Percentiles rank a stretch among this genome's conserved stretches.
phyloP scores from a whole-genome alignment of 2,888 invertebrate species.

The Cantharis rufa region DNA sequence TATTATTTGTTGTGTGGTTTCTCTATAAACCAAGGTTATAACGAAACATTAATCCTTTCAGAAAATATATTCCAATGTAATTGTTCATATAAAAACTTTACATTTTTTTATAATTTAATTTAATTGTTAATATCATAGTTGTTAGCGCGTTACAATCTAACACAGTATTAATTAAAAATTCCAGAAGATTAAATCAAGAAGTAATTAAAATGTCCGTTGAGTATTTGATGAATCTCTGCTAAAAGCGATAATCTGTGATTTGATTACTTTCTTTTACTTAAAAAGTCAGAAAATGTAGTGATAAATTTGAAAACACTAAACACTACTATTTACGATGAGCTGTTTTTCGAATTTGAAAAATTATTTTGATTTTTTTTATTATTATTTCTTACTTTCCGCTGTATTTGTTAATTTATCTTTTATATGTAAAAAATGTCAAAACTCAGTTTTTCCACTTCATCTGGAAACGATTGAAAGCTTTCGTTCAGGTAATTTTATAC shows the following conservation, averaged over 20 bases:
- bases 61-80: background rate
- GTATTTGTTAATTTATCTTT: no score
- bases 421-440: no score
- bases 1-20: slow-evolving; percentile 16
- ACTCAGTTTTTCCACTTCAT: no score
- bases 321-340: no score
- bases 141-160: background rate
- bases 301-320: no score
- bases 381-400: no score
- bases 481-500: no score
- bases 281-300: no score
- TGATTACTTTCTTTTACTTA: background rate
- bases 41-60: background rate
- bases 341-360: no score
- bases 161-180: background rate
- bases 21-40: background rate
- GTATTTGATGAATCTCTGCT: background rate
- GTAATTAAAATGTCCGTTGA: background rate
- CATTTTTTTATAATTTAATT: background rate
- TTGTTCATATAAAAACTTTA: background rate
- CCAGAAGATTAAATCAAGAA: background rate
- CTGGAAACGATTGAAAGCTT: no score
- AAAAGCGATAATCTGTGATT: background rate
- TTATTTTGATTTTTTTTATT: no score
- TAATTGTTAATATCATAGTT: background rate